These are phyloP conservation scores for Turritopsis dohrnii DNA, from an alignment of 30 jellyfish, hydroid and myxozoan species.

Conservation along the genomic window DNA sequence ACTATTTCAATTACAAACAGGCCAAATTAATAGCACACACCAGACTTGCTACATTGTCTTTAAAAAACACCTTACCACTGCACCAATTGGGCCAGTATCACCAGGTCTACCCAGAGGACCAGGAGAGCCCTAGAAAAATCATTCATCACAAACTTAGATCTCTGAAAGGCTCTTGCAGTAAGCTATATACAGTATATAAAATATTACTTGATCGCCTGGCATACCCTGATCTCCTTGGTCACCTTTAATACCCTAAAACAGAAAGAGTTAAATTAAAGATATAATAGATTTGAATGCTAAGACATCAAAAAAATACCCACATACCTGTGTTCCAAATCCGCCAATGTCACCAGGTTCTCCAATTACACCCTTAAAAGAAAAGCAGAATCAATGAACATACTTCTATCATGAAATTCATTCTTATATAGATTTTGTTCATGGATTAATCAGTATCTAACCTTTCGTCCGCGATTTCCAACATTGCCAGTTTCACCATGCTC, in stretches of 20 bases:
- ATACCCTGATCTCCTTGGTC: background rate
- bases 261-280: background rate
- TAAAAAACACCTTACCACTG: constrained; percentile 1
- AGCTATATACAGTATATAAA: too few species aligned
- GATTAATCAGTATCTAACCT: background rate
- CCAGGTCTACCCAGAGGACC: constrained; percentile 11
- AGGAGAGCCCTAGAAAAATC: background rate
- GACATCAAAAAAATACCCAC: background rate
- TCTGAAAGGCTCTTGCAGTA: too few species aligned
- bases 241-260: constrained; percentile 8
- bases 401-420: background rate
- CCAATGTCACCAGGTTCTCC: background rate
- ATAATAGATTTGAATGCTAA: background rate
- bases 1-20: background rate
- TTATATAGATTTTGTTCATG: background rate
- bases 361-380: background rate
- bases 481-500: constrained; percentile 8
- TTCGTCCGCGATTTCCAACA: constrained; percentile 3
- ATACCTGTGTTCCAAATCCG: background rate
- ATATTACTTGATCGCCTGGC: constrained; percentile 4
- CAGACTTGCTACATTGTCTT: background rate
- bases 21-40: background rate
- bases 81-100: constrained; percentile 19
- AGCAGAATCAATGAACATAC: background rate
- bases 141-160: too few species aligned